phyloP scores from a whole-genome alignment of 2,113 vertebrate genomes.

The Nipponia nippon region DNA sequence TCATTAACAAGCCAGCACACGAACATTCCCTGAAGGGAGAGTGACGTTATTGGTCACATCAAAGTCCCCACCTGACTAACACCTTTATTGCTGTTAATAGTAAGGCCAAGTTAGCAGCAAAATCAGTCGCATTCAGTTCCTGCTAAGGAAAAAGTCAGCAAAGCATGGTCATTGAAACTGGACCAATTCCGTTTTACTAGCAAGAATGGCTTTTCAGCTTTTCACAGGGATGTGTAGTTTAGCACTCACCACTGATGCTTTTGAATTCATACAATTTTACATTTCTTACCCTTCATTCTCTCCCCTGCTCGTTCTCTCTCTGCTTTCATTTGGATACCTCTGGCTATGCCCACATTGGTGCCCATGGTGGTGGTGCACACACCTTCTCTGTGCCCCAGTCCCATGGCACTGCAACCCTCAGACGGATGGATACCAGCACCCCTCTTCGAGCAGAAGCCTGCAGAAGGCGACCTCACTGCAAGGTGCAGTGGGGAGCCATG shows the following conservation, averaged over 20 bases:
- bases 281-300: background rate
- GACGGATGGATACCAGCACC: background rate
- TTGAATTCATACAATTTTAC: background rate
- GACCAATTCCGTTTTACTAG: background rate
- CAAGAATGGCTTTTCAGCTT: background rate
- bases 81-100: conserved; percentile 63
- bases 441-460: background rate
- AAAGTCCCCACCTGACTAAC: conserved; percentile 53
- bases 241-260: background rate
- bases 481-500: background rate
- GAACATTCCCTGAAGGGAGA: conserved; percentile 65
- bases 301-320: background rate
- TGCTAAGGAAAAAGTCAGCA: conserved; percentile 31
- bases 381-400: background rate
- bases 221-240: background rate
- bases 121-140: conserved; percentile 46
- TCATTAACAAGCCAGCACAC: conserved; percentile 66
- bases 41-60: conserved; percentile 58
- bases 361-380: background rate
- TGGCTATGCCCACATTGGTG: background rate
- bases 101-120: conserved; percentile 61
- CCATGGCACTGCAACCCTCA: background rate
- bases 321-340: background rate
- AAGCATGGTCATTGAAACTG: background rate
- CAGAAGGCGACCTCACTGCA: background rate